Percentiles rank a stretch among this genome's conserved stretches.
Conservation (phyloP, 2,797 vertebrate species). For the Peromyscus aztecus region DNA sequence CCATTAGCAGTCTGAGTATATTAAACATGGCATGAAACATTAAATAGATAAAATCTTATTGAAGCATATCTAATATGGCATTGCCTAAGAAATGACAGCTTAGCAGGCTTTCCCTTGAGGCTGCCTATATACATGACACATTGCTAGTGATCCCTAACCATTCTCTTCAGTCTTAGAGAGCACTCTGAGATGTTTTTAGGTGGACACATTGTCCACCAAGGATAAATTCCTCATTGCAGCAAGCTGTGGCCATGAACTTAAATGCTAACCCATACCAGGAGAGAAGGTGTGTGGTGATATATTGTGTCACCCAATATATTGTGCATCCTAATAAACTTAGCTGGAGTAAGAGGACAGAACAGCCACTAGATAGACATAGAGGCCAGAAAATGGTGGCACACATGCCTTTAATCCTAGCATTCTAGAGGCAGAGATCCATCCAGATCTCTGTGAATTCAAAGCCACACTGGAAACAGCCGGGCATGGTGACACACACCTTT, state of each 20-base stretch:
- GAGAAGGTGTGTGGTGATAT: neutral
- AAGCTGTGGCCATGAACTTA: neutral
- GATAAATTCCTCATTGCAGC: neutral
- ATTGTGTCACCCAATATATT: too few species aligned
- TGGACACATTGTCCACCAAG: neutral
- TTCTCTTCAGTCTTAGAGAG: neutral
- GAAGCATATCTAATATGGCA: neutral
- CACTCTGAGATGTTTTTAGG: neutral
- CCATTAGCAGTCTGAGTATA: neutral
- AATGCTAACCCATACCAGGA: neutral
- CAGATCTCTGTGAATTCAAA: too few species aligned
- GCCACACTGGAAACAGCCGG: too few species aligned
- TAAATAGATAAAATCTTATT: neutral
- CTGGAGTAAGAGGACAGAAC: too few species aligned
- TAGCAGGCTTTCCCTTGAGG: neutral
- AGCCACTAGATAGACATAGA: too few species aligned
- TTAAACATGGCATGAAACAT: neutral
- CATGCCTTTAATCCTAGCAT: too few species aligned
- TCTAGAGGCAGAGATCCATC: too few species aligned
- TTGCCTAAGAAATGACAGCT: neutral
- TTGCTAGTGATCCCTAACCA: neutral
- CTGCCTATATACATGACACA: neutral
- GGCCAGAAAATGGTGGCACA: too few species aligned
- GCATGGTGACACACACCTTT: too few species aligned
- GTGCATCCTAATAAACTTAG: too few species aligned